phyloP scores from a whole-genome alignment of 1,140 invertebrate species.

The Cheumatopsyche charites region DNA sequence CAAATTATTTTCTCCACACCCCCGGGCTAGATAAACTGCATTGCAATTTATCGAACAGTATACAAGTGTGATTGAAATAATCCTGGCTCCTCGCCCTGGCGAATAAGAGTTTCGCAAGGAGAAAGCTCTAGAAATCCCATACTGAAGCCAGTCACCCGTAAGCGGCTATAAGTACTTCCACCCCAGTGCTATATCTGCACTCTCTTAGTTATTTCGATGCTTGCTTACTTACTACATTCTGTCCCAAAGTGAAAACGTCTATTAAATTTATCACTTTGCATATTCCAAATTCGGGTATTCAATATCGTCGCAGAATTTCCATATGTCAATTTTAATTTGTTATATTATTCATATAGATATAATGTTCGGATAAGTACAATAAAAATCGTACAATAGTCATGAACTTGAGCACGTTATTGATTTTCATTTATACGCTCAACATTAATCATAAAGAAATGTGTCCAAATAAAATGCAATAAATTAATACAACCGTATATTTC shows the following conservation, averaged over 20 bases:
- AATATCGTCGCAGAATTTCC: too few relatives aligned
- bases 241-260: constrained; percentile 1
- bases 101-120: constrained; percentile 34
- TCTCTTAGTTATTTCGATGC: background rate
- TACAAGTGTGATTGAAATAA: constrained; percentile 48
- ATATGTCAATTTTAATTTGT: too few relatives aligned
- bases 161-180: constrained; percentile 33
- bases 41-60: constrained; percentile 43
- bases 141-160: constrained; percentile 31
- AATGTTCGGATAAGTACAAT: too few relatives aligned
- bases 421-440: too few relatives aligned
- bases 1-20: constrained; percentile 45
- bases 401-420: background rate
- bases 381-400: too few relatives aligned
- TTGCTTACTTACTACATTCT: background rate
- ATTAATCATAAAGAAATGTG: too few relatives aligned
- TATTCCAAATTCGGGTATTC: too few relatives aligned
- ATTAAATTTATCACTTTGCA: background rate
- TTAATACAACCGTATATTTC: too few relatives aligned
- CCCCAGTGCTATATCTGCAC: constrained; percentile 4
- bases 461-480: too few relatives aligned
- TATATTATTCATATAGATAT: too few relatives aligned
- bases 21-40: constrained; percentile 43
- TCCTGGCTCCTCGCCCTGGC: constrained; percentile 25
- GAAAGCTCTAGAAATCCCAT: constrained; percentile 34